Conservation (phyloP, 2,888 invertebrate genomes). For the Lepidochrysops patricia region DNA sequence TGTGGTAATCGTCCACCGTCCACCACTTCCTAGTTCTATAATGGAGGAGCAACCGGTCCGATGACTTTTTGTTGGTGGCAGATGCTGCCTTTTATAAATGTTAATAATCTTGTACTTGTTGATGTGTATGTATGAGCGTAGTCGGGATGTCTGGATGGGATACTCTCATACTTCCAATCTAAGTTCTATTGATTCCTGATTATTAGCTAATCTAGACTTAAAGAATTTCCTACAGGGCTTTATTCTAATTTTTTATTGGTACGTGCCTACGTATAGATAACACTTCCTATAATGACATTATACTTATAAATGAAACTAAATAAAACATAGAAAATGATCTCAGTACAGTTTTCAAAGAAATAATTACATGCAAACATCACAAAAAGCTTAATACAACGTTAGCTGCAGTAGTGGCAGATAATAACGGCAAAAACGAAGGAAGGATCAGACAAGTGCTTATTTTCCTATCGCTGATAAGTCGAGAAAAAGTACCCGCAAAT, state of each 20-base stretch:
- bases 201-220: not conserved
- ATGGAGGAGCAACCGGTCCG: conserved; percentile 31
- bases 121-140: not conserved
- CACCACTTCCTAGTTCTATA: conserved; percentile 49
- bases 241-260: no score
- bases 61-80: conserved; percentile 10
- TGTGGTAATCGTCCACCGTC: conserved; percentile 45
- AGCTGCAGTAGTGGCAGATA: not conserved
- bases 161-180: no score
- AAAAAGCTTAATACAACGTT: not conserved
- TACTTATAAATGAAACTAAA: no score
- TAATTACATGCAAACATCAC: not conserved
- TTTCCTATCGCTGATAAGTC: not conserved
- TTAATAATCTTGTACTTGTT: conserved; percentile 8
- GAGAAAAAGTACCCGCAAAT: conserved; percentile 24
- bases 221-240: not conserved
- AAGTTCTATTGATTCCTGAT: not conserved
- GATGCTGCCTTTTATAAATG: conserved; percentile 11
- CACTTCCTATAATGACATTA: no score
- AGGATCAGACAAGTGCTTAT: not conserved
- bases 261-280: no score
- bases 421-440: not conserved
- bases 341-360: not conserved
- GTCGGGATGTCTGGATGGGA: not conserved
- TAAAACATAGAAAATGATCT: no score